Evolutionary conservation across 1,140 invertebrate species (phyloP).

Genomic region (Metopolophium dirhodum): DNA sequence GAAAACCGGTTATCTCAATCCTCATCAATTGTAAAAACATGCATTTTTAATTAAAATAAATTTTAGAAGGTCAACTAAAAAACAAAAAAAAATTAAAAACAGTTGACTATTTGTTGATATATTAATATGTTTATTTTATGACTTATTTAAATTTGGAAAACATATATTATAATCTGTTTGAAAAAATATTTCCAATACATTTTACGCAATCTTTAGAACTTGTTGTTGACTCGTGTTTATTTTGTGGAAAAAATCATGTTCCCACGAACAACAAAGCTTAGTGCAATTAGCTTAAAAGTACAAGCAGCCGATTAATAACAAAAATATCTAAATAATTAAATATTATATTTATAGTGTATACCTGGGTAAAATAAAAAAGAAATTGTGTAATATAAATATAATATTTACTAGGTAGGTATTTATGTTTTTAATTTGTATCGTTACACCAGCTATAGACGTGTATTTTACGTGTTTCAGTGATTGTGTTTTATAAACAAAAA

Average conservation of each 20-base stretch:
- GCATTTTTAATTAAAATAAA: no score
- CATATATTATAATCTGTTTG: no score
- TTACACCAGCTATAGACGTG: background rate
- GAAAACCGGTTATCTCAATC: background rate
- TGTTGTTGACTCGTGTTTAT: no score
- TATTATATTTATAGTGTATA: background rate
- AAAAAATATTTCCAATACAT: no score
- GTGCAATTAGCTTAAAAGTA: background rate
- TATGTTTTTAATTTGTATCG: background rate
- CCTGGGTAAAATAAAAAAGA: background rate
- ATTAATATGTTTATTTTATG: no score
- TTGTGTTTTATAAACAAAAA: background rate
- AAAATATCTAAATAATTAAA: background rate
- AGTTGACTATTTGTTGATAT: no score
- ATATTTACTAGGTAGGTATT: no score
- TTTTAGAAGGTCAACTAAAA: no score
- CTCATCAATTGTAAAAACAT: background rate
- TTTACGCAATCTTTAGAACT: no score
- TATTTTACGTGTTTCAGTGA: background rate
- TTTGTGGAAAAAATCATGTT: no score
- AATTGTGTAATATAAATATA: background rate
- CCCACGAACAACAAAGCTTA: background rate
- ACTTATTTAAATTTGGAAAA: no score
- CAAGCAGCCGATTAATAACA: background rate
- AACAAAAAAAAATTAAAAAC: no score